Percentiles rank a stretch among this genome's conserved stretches.
Evolutionary conservation across 1,140 invertebrate species (phyloP).

Genomic region (Pseudomyrmex concolor): DNA sequence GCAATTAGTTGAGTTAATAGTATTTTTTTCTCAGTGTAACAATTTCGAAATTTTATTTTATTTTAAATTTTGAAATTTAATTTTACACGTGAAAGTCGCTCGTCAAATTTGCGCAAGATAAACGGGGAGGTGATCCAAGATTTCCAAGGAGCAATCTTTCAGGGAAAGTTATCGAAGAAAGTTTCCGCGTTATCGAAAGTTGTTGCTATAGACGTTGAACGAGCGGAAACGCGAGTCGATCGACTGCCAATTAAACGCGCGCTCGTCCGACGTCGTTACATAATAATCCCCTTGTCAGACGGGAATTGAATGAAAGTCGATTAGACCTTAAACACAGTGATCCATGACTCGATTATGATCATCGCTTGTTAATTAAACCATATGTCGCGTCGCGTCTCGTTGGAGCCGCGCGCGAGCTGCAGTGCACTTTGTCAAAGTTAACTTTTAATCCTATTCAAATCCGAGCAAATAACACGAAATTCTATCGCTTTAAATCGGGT

Average conservation of each 20-base stretch:
- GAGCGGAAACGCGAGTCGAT: conserved; percentile 54
- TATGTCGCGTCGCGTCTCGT: conserved; percentile 1
- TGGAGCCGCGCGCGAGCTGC: too few species aligned
- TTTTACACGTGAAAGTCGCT: conserved; percentile 2
- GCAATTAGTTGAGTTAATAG: too few species aligned
- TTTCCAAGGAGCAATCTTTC: conserved; percentile 32
- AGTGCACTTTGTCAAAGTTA: conserved; percentile 27
- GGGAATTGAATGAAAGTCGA: conserved; percentile 52
- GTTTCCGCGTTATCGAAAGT: conserved; percentile 48
- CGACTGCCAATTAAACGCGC: conserved; percentile 62
- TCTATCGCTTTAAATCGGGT: neutral
- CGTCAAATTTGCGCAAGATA: conserved; percentile 27
- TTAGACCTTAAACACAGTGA: conserved; percentile 60
- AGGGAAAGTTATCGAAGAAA: conserved; percentile 41
- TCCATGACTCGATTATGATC: conserved; percentile 55
- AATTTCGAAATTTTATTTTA: neutral
- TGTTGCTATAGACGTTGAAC: conserved; percentile 27
- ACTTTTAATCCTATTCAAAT: conserved; percentile 57
- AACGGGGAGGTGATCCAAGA: conserved; percentile 26
- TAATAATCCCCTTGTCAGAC: conserved; percentile 57
- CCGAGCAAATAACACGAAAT: conserved; percentile 15
- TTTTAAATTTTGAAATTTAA: neutral
- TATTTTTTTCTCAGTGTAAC: too few species aligned
- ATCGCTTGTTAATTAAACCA: conserved; percentile 56
- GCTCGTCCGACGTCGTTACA: conserved; percentile 45